These are phyloP conservation scores for Pseudochirops corinnae DNA, from an alignment of 2,797 vertebrate genomes.

Conservation along the genomic window DNA sequence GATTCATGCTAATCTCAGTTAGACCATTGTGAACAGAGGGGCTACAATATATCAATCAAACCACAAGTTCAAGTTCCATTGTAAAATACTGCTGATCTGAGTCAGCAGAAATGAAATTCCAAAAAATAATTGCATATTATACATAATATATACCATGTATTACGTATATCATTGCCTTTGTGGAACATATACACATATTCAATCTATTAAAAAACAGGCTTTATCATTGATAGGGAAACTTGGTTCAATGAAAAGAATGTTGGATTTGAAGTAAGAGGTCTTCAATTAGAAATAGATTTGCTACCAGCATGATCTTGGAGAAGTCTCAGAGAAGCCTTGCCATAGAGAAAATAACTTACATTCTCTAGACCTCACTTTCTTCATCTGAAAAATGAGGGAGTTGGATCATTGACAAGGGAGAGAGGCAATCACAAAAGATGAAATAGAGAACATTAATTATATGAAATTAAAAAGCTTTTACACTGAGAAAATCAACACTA, in stretches of 20 bases:
- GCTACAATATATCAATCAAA: not conserved
- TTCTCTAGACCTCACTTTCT: not conserved
- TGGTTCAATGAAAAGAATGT: not conserved
- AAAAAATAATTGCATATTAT: not conserved
- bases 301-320: not conserved
- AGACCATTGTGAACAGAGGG: not conserved
- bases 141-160: not conserved
- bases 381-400: not conserved
- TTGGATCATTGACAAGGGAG: not conserved
- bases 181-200: not conserved
- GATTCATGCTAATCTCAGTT: not conserved
- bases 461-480: not conserved
- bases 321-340: not conserved
- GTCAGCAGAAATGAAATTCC: not conserved
- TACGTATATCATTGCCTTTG: not conserved
- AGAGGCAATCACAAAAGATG: not conserved
- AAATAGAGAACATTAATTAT: not conserved
- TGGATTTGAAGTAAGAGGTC: not conserved
- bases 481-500: not conserved
- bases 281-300: not conserved
- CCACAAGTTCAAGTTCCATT: slow-evolving; percentile 16
- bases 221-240: not conserved
- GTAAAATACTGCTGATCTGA: not conserved
- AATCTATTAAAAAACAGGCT: not conserved
- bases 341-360: not conserved